Evolutionary conservation across 2,797 vertebrate genomes (phyloP).

Genomic region (Pseudochirops cupreus): DNA sequence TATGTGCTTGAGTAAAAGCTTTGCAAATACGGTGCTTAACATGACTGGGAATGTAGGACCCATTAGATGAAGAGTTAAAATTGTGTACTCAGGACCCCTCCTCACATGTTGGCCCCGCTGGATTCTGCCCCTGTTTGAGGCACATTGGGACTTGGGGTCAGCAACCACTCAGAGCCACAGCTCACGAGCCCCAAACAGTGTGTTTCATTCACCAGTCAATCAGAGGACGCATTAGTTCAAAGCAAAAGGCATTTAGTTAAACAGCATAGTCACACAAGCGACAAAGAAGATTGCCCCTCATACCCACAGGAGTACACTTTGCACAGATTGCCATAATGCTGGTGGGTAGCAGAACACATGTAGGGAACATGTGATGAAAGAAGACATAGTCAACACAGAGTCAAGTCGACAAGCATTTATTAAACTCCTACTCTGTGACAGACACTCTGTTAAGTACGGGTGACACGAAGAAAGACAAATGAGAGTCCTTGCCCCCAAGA

Average conservation of each 20-base stretch:
- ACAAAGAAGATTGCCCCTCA: background rate
- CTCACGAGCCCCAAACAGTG: too few relatives aligned
- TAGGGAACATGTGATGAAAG: background rate
- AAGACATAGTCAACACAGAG: background rate
- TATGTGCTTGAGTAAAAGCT: conserved; percentile 52
- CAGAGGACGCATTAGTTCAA: background rate
- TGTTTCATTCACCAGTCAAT: too few relatives aligned
- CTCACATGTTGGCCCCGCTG: background rate
- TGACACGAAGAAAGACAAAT: too few relatives aligned
- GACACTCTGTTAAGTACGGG: too few relatives aligned
- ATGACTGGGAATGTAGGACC: conserved; percentile 60
- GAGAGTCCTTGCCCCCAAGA: too few relatives aligned
- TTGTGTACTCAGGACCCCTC: background rate
- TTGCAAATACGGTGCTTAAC: conserved; percentile 46
- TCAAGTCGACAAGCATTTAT: background rate
- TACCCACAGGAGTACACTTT: background rate
- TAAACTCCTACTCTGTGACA: too few relatives aligned
- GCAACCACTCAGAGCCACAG: background rate
- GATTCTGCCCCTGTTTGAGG: background rate
- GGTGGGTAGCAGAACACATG: background rate
- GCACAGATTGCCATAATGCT: too few relatives aligned
- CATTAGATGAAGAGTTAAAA: conserved; percentile 65
- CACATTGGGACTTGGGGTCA: background rate
- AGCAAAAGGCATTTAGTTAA: background rate
- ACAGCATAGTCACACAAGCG: background rate